Conservation (phyloP, 2,113 vertebrate species). For the Dasyprocta punctata region DNA sequence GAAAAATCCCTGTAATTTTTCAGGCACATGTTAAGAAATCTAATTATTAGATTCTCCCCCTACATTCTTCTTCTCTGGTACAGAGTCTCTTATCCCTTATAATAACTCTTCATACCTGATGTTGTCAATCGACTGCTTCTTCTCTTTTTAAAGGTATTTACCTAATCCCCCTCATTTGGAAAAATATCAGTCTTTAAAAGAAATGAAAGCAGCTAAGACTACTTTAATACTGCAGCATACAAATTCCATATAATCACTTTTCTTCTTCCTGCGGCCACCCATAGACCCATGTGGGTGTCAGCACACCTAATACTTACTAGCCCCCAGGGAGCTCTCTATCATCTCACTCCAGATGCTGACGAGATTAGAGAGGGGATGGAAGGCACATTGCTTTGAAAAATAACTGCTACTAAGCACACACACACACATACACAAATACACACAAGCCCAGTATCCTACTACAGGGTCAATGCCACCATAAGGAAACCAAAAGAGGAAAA, state of each 20-base stretch:
- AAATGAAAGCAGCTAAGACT: constrained; percentile 38
- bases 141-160: constrained; percentile 37
- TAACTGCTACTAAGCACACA: constrained; percentile 1
- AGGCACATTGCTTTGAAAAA: constrained; percentile 69
- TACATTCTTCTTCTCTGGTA: constrained; percentile 29
- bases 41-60: constrained; percentile 35
- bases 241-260: constrained; percentile 42
- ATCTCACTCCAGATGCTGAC: constrained; percentile 58
- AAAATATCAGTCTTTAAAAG: constrained; percentile 55
- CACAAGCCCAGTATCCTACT: not conserved
- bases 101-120: constrained; percentile 58
- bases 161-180: constrained; percentile 59
- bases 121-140: constrained; percentile 46
- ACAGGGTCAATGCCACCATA: constrained; percentile 41
- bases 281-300: constrained; percentile 1
- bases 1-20: constrained; percentile 47
- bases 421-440: not conserved
- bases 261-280: not conserved
- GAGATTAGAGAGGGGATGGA: constrained; percentile 49
- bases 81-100: constrained; percentile 50
- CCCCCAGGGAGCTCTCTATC: constrained; percentile 59
- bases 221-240: constrained; percentile 59
- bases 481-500: constrained; percentile 48
- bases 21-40: constrained; percentile 28
- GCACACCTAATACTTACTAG: constrained; percentile 68